These are phyloP conservation scores for Dysidea cf. avara DNA, from an alignment of 37 sponge, comb jelly and placozoan genomes.

Conservation along the genomic window DNA sequence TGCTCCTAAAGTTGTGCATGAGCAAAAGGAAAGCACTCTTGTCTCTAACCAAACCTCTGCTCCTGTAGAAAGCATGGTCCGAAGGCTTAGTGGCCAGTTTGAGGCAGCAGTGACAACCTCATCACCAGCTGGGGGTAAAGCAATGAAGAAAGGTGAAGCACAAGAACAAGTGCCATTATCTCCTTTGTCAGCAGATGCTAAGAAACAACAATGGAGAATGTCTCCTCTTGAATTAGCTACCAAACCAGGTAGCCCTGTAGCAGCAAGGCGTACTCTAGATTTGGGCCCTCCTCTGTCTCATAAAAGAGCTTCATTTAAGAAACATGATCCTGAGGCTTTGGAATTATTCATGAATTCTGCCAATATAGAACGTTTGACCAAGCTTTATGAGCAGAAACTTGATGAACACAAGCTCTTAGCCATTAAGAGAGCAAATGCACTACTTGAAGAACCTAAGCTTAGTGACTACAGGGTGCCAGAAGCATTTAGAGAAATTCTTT, in stretches of 20 bases:
- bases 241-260: too few relatives aligned
- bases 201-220: too few relatives aligned
- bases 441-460: constrained; percentile 20
- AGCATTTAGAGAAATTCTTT: constrained; percentile 4
- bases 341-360: constrained; percentile 44
- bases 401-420: constrained; percentile 14
- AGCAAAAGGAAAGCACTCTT: background rate
- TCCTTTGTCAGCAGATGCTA: background rate
- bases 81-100: too few relatives aligned
- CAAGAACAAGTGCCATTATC: too few relatives aligned
- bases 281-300: too few relatives aligned
- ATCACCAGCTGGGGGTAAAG: background rate
- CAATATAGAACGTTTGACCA: constrained; percentile 35
- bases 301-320: too few relatives aligned
- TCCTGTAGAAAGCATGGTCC: background rate
- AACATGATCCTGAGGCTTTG: background rate
- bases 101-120: too few relatives aligned
- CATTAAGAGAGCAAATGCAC: constrained; percentile 7
- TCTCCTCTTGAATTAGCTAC: background rate
- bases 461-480: constrained; percentile 8
- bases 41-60: background rate
- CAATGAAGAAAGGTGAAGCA: background rate
- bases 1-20: background rate
- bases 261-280: too few relatives aligned
- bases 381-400: constrained; percentile 17